Evolutionary conservation across 37 sponge, comb jelly and placozoan species (phyloP).

Genomic region (Geodia barretti): DNA sequence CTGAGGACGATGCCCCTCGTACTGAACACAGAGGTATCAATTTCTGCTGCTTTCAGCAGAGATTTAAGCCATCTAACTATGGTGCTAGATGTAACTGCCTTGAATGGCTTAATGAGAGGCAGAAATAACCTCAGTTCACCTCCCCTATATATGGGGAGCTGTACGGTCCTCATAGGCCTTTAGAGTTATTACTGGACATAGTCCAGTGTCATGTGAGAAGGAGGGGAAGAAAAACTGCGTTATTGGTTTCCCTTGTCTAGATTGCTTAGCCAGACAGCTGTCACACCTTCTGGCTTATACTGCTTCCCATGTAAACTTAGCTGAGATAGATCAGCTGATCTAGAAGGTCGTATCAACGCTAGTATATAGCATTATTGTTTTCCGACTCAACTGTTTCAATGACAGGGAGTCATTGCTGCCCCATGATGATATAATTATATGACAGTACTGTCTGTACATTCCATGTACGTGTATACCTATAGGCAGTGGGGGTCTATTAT

Average conservation of each 20-base stretch:
- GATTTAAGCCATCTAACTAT: neutral
- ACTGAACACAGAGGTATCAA: conserved; percentile 11
- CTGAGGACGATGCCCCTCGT: conserved; percentile 20
- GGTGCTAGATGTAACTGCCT: conserved; percentile 6
- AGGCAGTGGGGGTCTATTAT: conserved; percentile 14
- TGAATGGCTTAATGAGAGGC: conserved; percentile 20
- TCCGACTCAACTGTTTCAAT: conserved; percentile 13
- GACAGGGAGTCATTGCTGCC: conserved; percentile 12
- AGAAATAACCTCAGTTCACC: conserved; percentile 38
- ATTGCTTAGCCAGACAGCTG: conserved; percentile 18
- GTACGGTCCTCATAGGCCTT: conserved; percentile 17
- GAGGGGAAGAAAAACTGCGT: conserved; percentile 26
- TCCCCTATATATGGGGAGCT: neutral
- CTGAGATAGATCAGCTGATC: conserved; percentile 32
- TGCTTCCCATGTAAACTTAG: conserved; percentile 4
- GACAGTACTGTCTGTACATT: conserved; percentile 17
- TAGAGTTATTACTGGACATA: conserved; percentile 32
- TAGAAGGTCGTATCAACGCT: conserved; percentile 31
- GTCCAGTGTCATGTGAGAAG: neutral
- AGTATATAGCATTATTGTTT: conserved; percentile 30
- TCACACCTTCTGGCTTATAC: conserved; percentile 8
- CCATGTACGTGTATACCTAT: conserved; percentile 16
- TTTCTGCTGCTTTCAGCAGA: conserved; percentile 4
- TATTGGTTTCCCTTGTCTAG: conserved; percentile 8
- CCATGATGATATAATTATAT: neutral